Percentiles rank a stretch among this genome's conserved stretches.
These are phyloP conservation scores for Orchesella flavescens DNA, from an alignment of 2,888 invertebrate genomes.

Conservation along the genomic window DNA sequence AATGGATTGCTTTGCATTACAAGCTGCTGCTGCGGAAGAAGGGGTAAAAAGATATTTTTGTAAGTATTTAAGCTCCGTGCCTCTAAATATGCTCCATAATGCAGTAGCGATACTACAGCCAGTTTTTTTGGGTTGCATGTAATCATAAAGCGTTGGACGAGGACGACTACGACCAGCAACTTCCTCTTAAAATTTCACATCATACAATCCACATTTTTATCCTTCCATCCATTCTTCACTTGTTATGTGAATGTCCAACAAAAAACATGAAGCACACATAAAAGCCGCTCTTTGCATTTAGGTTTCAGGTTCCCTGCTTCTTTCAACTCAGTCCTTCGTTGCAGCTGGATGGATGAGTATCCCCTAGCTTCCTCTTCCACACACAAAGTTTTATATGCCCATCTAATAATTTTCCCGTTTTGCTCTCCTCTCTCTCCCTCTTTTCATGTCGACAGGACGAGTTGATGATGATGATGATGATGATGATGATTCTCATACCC, in stretches of 20 bases:
- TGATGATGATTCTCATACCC: conserved; percentile 13
- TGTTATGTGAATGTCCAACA: background rate
- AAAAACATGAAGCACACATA: background rate
- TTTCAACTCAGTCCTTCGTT: conserved; percentile 39
- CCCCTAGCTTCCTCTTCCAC: conserved; percentile 6
- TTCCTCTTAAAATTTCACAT: conserved; percentile 31
- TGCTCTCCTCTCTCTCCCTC: no score
- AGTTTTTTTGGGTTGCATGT: background rate
- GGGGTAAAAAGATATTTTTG: conserved; percentile 35
- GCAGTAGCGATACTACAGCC: no score
- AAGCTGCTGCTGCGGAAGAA: background rate
- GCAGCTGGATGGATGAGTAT: conserved; percentile 52
- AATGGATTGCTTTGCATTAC: no score
- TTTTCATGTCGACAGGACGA: background rate
- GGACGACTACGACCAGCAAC: conserved; percentile 12
- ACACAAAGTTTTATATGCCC: conserved; percentile 18
- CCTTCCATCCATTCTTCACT: conserved; percentile 19
- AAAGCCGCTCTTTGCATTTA: conserved; percentile 34
- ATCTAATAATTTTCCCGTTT: conserved; percentile 16
- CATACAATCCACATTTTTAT: background rate
- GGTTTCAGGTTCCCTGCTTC: conserved; percentile 30
- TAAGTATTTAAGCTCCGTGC: background rate
- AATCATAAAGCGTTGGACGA: conserved; percentile 6
- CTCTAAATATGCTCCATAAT: no score
- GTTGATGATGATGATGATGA: background rate